These are phyloP conservation scores for Muntiacus muntjak DNA, from an alignment of 2,113 vertebrate species.

Conservation along the genomic window DNA sequence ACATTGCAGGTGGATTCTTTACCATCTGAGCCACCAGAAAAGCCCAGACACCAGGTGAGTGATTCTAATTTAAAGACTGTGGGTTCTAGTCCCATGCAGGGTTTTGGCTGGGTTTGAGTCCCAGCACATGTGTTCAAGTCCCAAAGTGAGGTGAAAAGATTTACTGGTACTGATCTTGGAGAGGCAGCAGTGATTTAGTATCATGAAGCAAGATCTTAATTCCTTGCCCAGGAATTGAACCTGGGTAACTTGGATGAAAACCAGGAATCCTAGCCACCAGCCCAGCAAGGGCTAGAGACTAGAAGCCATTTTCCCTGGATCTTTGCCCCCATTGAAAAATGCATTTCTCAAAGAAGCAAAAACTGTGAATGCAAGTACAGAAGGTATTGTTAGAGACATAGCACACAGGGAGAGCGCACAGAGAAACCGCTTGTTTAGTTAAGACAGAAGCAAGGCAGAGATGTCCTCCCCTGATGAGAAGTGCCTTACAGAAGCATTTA, in stretches of 20 bases:
- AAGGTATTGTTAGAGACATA: background rate
- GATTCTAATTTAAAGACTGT: background rate
- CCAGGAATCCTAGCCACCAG: background rate
- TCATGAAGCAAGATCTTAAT: background rate
- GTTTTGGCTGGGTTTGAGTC: background rate
- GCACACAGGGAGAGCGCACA: background rate
- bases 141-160: background rate
- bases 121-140: background rate
- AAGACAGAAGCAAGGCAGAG: background rate
- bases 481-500: background rate
- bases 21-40: background rate
- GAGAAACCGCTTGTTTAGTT: background rate
- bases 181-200: background rate
- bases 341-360: background rate
- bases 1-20: background rate
- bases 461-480: background rate
- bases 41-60: background rate
- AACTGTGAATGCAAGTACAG: background rate
- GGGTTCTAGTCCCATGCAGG: background rate
- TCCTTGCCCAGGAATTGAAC: background rate
- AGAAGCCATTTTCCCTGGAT: background rate
- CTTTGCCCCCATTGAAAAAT: background rate
- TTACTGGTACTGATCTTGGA: background rate
- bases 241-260: background rate
- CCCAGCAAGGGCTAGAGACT: background rate